Conservation (phyloP, 2,888 invertebrate genomes). For the Allophyes oxyacanthae region DNA sequence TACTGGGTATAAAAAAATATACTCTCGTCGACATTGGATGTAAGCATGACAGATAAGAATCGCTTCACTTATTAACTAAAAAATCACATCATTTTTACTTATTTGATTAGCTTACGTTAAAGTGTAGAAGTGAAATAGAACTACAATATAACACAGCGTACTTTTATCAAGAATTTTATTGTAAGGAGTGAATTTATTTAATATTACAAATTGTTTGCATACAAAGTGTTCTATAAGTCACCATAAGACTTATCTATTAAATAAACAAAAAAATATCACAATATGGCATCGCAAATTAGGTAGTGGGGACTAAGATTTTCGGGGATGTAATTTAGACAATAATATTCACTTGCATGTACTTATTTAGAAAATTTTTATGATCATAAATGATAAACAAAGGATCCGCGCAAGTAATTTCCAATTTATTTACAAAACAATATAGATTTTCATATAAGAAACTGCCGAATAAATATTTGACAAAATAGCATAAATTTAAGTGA, state of each 20-base stretch:
- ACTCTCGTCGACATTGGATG: slow-evolving; percentile 29
- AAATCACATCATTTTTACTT: slow-evolving; percentile 69
- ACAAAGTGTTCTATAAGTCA: no score
- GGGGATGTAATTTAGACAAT: not conserved
- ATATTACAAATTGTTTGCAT: slow-evolving; percentile 11
- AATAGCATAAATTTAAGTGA: slow-evolving; percentile 9
- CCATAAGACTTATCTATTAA: no score
- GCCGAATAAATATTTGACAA: not conserved
- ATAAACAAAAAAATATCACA: slow-evolving; percentile 16
- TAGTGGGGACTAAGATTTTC: not conserved
- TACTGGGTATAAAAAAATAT: slow-evolving; percentile 51
- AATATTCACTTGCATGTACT: no score
- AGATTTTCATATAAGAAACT: not conserved
- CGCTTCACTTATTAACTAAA: slow-evolving; percentile 64
- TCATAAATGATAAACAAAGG: not conserved
- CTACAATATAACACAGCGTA: slow-evolving; percentile 5
- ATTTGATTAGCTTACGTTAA: slow-evolving; percentile 42
- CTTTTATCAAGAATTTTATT: not conserved
- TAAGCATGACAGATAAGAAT: slow-evolving; percentile 44
- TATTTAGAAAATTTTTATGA: not conserved
- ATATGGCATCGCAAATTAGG: slow-evolving; percentile 33
- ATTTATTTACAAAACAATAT: not conserved
- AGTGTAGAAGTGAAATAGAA: slow-evolving; percentile 17
- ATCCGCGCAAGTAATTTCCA: not conserved
- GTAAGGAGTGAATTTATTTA: slow-evolving; percentile 4